Conservation (phyloP, 2,888 invertebrate species). For the Hyposoter dolosus region DNA sequence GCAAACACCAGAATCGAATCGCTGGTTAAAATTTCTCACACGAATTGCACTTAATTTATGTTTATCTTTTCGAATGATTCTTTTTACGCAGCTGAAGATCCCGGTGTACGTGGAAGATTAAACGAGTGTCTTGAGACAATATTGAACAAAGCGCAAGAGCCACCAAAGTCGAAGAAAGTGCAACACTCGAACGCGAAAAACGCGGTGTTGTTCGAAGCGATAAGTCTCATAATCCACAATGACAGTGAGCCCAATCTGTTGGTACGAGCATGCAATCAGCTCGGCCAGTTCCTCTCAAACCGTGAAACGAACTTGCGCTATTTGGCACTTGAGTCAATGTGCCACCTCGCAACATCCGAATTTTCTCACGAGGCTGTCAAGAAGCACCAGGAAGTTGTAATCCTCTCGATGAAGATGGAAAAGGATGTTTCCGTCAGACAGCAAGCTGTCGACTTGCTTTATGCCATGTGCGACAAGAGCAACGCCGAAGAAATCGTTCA, state of each 20-base stretch:
- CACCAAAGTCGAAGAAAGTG: constrained; percentile 99
- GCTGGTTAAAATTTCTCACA: background rate
- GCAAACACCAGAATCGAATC: background rate
- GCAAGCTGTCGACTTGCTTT: constrained; percentile 98
- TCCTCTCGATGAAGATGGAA: constrained; percentile 99
- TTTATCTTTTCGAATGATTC: background rate
- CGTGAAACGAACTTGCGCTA: constrained; percentile 99
- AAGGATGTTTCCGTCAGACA: constrained; percentile 99
- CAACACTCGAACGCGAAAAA: constrained; percentile 99
- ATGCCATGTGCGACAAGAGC: constrained; percentile 99
- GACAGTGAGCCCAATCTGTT: constrained; percentile 98
- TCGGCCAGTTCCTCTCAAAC: constrained; percentile 98
- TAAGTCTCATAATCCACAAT: constrained; percentile 99
- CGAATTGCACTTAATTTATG: background rate
- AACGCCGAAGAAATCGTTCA: constrained; percentile 99
- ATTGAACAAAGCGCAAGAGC: constrained; percentile 99
- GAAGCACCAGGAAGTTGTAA: constrained; percentile 99
- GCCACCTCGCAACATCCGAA: constrained; percentile 99
- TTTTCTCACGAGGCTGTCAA: constrained; percentile 99
- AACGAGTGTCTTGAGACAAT: constrained; percentile 99
- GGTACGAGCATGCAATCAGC: constrained; percentile 99
- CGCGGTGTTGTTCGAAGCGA: constrained; percentile 99
- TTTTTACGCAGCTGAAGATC: constrained; percentile 90
- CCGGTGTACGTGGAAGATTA: constrained; percentile 97
- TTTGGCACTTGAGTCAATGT: constrained; percentile 99